A percentile compares a stretch with the other conserved stretches of the same genome.
These are phyloP conservation scores for Vesta saturnalis DNA, from an alignment of 2,888 invertebrate species.

Conservation along the genomic window DNA sequence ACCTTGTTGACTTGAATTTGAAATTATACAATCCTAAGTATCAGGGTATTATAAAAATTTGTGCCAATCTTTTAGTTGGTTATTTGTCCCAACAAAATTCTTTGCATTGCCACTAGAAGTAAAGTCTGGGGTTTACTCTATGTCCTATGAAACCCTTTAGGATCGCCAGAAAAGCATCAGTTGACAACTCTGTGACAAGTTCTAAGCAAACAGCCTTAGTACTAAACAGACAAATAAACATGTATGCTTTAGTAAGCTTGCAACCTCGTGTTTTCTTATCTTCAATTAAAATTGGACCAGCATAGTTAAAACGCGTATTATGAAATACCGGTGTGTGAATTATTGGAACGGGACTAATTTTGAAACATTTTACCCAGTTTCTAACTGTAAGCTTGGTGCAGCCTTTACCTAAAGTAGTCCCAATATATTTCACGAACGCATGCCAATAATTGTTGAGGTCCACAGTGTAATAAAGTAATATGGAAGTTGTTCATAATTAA, in stretches of 20 bases:
- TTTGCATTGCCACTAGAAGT: not conserved
- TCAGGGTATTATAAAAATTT: too few species aligned
- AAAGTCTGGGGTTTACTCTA: conserved; percentile 2
- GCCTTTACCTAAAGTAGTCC: not conserved
- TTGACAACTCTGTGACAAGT: too few species aligned
- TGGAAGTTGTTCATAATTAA: not conserved
- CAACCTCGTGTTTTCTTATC: too few species aligned
- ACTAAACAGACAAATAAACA: too few species aligned
- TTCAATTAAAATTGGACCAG: too few species aligned
- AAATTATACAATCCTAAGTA: not conserved
- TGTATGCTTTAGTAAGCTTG: too few species aligned
- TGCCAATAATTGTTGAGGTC: too few species aligned
- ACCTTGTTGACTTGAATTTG: not conserved
- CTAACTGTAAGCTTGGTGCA: too few species aligned
- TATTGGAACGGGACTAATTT: not conserved
- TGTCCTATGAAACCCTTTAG: not conserved
- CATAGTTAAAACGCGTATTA: too few species aligned
- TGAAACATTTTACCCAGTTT: not conserved
- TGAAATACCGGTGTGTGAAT: too few species aligned
- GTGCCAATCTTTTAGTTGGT: too few species aligned
- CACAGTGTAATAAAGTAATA: not conserved
- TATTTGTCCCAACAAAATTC: too few species aligned
- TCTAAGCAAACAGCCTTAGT: not conserved
- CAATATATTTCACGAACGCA: not conserved
- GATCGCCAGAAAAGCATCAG: not conserved